These are phyloP conservation scores for Aphelenchoides bicaudatus DNA, from an alignment of 2,888 invertebrate species.

Conservation along the genomic window DNA sequence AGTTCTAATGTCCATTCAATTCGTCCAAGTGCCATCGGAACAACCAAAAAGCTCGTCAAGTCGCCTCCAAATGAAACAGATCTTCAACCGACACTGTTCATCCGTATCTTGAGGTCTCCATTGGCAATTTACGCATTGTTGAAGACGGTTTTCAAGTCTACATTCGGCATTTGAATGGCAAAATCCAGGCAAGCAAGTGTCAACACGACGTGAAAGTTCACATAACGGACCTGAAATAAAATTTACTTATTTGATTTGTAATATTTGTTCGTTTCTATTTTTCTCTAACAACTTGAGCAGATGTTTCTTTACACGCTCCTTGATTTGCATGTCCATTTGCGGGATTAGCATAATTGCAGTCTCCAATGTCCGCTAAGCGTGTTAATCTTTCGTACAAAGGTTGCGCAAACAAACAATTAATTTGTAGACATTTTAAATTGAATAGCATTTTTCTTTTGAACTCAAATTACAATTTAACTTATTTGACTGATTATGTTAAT, in stretches of 20 bases:
- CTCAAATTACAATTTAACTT: too few relatives aligned
- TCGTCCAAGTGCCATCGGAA: conserved; percentile 27
- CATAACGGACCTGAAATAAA: conserved; percentile 30
- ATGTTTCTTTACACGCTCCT: too few relatives aligned
- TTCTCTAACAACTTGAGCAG: neutral
- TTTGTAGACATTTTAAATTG: too few relatives aligned
- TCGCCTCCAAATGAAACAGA: conserved; percentile 51
- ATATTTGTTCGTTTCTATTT: neutral
- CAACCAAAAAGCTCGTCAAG: conserved; percentile 26
- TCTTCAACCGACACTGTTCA: conserved; percentile 43
- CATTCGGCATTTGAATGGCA: conserved; percentile 37
- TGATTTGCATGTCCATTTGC: too few relatives aligned
- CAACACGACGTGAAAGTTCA: conserved; percentile 26
- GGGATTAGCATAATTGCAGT: too few relatives aligned
- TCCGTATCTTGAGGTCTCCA: conserved; percentile 36
- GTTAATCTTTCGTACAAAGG: too few relatives aligned
- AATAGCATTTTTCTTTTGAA: too few relatives aligned
- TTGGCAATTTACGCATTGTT: conserved; percentile 28
- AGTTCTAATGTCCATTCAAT: conserved; percentile 35
- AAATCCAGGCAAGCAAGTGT: conserved; percentile 29
- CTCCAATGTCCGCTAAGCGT: too few relatives aligned
- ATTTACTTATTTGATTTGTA: neutral
- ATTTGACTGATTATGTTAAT: too few relatives aligned
- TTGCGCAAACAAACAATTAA: too few relatives aligned
- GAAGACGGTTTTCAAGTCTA: conserved; percentile 23